A percentile compares a stretch with the other conserved stretches of the same genome.
phyloP scores from a whole-genome alignment of 2,113 vertebrate species.

The Pantherophis guttatus region DNA sequence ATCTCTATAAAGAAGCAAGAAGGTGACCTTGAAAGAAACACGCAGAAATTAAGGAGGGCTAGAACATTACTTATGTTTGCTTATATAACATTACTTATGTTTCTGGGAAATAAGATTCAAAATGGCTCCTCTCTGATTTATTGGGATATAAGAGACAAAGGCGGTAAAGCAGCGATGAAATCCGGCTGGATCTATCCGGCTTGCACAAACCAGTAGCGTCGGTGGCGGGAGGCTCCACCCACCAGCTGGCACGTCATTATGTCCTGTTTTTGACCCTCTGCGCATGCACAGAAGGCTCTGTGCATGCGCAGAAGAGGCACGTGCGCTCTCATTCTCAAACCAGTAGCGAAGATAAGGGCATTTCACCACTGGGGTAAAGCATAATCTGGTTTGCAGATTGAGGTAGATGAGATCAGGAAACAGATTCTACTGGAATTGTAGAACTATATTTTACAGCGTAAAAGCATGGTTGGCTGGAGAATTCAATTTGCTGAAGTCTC shows the following conservation, averaged over 20 bases:
- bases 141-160: neutral
- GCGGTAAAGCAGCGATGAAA: neutral
- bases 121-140: neutral
- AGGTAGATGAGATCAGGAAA: neutral
- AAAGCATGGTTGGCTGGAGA: neutral
- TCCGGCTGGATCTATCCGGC: too few species aligned
- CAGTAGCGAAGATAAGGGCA: too few species aligned
- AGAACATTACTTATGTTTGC: neutral
- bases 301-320: too few species aligned
- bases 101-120: neutral
- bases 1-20: neutral
- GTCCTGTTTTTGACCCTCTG: too few species aligned
- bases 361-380: neutral
- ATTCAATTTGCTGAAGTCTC: neutral
- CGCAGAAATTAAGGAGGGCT: neutral
- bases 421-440: neutral
- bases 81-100: neutral
- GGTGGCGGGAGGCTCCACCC: too few species aligned
- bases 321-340: too few species aligned
- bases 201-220: too few species aligned
- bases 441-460: neutral
- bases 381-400: neutral
- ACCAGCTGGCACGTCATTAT: too few species aligned
- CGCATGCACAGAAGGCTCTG: too few species aligned
- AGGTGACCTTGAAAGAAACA: neutral